A percentile compares a stretch with the other conserved stretches of the same genome.
These are phyloP conservation scores for Polypterus bichir DNA, from an alignment of 2,113 vertebrate species.

Conservation along the genomic window DNA sequence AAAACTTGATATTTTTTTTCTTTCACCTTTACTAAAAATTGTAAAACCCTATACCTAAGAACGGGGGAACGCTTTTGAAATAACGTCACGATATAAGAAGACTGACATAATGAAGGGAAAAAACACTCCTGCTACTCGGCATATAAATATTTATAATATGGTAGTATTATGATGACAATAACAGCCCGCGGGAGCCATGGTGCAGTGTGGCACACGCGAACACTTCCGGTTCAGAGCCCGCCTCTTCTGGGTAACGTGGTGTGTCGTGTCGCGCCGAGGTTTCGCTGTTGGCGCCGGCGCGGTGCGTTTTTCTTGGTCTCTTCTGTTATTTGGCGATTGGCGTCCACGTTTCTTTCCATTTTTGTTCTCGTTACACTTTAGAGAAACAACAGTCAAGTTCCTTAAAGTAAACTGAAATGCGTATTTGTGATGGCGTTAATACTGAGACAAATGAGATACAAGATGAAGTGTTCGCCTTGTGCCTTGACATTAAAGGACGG, in stretches of 20 bases:
- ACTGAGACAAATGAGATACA: no score
- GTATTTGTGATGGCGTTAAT: no score
- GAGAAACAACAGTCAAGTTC: no score
- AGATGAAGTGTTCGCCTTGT: no score
- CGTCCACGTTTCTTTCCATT: no score
- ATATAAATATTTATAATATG: background rate
- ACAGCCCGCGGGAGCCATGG: slow-evolving; percentile 10
- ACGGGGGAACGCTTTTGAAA: background rate
- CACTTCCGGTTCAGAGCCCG: slow-evolving; percentile 6
- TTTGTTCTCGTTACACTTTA: no score
- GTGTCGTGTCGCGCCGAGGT: no score
- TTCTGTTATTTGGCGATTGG: no score
- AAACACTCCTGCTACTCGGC: background rate
- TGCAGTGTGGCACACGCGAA: slow-evolving; percentile 1
- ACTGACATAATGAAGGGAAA: background rate
- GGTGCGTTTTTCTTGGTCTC: no score
- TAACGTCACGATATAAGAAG: background rate
- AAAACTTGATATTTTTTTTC: background rate
- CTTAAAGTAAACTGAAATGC: no score
- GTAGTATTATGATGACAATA: background rate
- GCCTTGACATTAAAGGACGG: no score
- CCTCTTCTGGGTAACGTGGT: slow-evolving; percentile 11
- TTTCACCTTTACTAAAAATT: background rate
- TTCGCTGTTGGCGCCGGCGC: no score
- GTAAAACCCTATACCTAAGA: background rate